These are phyloP conservation scores for Ferdinandea cuprea DNA, from an alignment of 2,888 invertebrate species.

Conservation along the genomic window DNA sequence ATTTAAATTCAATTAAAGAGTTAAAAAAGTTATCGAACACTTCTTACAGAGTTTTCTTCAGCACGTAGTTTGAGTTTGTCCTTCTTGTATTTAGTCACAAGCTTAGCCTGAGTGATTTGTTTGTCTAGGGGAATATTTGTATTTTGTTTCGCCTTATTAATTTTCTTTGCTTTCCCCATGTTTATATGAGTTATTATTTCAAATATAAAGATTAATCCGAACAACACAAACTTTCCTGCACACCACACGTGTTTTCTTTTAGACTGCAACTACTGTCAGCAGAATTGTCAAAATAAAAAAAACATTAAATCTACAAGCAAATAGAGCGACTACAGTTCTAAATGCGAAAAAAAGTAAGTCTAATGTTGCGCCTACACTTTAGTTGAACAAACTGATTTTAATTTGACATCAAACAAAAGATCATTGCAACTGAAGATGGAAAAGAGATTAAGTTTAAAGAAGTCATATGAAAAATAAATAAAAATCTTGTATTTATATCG, in stretches of 20 bases:
- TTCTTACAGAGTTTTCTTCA: slow-evolving; percentile 87
- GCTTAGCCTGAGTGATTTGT: slow-evolving; percentile 88
- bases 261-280: neutral
- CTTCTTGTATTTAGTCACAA: slow-evolving; percentile 80
- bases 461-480: no score
- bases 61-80: slow-evolving; percentile 87
- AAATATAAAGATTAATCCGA: neutral
- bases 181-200: slow-evolving; percentile 56
- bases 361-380: no score
- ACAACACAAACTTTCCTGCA: neutral
- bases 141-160: slow-evolving; percentile 77
- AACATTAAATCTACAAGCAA: neutral
- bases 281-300: slow-evolving; percentile 2
- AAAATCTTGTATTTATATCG: no score
- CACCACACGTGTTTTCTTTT: slow-evolving; percentile 54
- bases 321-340: no score
- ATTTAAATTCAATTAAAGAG: no score
- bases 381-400: no score
- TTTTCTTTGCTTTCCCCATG: slow-evolving; percentile 89
- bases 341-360: no score
- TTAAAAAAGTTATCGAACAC: no score
- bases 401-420: no score
- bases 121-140: slow-evolving; percentile 87
- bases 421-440: no score
- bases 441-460: no score